Evolutionary conservation across 1,140 invertebrate genomes (phyloP).

Genomic region (Drosophila malerkotliana): DNA sequence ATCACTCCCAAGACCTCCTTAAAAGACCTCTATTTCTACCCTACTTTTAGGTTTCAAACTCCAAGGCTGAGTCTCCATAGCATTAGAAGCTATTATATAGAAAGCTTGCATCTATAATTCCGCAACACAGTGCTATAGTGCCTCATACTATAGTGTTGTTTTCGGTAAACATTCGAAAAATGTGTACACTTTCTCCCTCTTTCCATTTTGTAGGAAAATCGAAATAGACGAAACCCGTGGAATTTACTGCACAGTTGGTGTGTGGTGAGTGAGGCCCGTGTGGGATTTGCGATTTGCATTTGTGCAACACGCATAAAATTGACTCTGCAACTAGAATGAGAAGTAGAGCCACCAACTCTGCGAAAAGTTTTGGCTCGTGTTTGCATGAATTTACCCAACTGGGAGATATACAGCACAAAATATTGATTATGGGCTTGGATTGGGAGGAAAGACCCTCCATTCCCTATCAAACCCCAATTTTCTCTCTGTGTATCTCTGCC

Average conservation of each 20-base stretch:
- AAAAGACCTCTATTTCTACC: background rate
- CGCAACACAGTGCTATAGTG: background rate
- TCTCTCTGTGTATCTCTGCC: background rate
- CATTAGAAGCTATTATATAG: conserved; percentile 7
- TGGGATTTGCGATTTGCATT: conserved; percentile 56
- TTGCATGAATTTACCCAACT: background rate
- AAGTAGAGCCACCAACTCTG: conserved; percentile 33
- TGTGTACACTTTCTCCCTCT: conserved; percentile 18
- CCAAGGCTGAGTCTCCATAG: conserved; percentile 17
- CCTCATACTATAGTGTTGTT: background rate
- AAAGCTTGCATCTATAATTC: conserved; percentile 20
- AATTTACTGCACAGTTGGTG: background rate
- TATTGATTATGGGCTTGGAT: background rate
- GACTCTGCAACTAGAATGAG: conserved; percentile 35
- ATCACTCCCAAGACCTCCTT: too few relatives aligned
- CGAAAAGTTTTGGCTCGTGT: conserved; percentile 31
- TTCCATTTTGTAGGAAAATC: conserved; percentile 17
- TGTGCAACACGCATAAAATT: conserved; percentile 62
- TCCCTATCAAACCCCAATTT: too few relatives aligned
- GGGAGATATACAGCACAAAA: background rate
- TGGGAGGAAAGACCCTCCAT: too few relatives aligned
- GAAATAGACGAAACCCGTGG: conserved; percentile 8
- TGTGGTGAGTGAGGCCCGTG: conserved; percentile 12
- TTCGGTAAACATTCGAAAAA: conserved; percentile 18
- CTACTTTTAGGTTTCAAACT: background rate